Conservation (phyloP, 2,113 vertebrate genomes). For the Peromyscus leucopus region DNA sequence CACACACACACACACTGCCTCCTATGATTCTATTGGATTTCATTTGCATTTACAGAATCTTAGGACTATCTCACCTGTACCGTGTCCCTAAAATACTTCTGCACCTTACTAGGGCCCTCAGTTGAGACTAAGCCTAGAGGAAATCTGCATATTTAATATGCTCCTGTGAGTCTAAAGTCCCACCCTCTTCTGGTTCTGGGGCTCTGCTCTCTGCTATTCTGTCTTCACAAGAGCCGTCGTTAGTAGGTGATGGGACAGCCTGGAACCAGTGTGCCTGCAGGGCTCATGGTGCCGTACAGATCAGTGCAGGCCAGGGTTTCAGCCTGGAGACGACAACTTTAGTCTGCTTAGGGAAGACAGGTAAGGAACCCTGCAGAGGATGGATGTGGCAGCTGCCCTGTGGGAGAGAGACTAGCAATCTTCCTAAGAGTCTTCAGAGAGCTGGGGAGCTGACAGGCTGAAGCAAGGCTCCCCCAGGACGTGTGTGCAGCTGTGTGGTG, state of each 20-base stretch:
- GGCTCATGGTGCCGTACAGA: background rate
- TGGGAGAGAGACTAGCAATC: background rate
- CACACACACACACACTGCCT: background rate
- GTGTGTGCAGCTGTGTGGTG: background rate
- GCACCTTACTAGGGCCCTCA: background rate
- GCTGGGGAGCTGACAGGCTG: background rate
- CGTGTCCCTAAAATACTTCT: background rate
- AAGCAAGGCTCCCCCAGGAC: background rate
- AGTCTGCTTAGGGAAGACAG: background rate
- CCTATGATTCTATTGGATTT: background rate
- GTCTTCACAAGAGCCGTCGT: background rate
- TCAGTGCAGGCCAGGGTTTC: background rate
- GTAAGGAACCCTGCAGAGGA: background rate
- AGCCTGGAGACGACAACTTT: background rate
- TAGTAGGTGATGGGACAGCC: too few species aligned
- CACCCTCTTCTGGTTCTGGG: background rate
- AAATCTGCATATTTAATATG: background rate
- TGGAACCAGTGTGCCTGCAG: too few species aligned
- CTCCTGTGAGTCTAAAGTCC: background rate
- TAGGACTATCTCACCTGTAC: background rate
- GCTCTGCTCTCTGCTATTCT: background rate
- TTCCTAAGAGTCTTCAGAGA: too few species aligned
- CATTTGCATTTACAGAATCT: background rate
- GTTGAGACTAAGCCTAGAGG: background rate
- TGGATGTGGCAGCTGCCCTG: background rate